These are phyloP conservation scores for Zosterops pallidus DNA, from an alignment of 2,113 vertebrate species.

Conservation along the genomic window DNA sequence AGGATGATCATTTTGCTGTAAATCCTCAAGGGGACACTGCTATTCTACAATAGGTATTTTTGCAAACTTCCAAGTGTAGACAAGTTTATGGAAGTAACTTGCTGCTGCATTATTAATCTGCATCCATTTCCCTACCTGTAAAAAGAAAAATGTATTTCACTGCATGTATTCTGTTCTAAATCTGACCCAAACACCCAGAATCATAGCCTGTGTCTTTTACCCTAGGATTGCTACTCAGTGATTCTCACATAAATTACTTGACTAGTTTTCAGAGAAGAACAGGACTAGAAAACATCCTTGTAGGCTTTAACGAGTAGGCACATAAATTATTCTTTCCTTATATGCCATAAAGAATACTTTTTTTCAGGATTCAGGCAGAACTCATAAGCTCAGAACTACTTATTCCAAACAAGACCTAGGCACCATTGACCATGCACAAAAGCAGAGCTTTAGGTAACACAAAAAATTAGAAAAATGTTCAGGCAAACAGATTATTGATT, in stretches of 20 bases:
- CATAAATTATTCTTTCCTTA: not conserved
- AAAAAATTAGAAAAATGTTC: not conserved
- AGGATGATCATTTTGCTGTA: not conserved
- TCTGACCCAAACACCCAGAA: not conserved
- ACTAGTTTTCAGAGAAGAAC: not conserved
- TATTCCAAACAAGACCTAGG: not conserved
- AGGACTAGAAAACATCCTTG: not conserved
- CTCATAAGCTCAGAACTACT: not conserved
- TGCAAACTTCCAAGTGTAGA: not conserved
- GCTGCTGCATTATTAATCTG: not conserved
- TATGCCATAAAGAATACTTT: not conserved
- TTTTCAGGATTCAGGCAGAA: not conserved
- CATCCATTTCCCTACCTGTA: not conserved
- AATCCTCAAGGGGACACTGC: conserved; percentile 23
- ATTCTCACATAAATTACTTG: not conserved
- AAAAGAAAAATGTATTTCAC: not conserved
- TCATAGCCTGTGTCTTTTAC: not conserved
- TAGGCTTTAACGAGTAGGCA: not conserved
- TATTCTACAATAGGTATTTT: not conserved
- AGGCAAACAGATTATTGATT: not conserved
- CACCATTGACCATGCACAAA: not conserved
- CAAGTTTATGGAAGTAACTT: not conserved
- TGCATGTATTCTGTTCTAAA: not conserved
- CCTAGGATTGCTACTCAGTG: not conserved
- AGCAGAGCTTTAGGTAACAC: not conserved